Conservation (phyloP, 2,113 vertebrate species). For the Ramphastos sulfuratus region DNA sequence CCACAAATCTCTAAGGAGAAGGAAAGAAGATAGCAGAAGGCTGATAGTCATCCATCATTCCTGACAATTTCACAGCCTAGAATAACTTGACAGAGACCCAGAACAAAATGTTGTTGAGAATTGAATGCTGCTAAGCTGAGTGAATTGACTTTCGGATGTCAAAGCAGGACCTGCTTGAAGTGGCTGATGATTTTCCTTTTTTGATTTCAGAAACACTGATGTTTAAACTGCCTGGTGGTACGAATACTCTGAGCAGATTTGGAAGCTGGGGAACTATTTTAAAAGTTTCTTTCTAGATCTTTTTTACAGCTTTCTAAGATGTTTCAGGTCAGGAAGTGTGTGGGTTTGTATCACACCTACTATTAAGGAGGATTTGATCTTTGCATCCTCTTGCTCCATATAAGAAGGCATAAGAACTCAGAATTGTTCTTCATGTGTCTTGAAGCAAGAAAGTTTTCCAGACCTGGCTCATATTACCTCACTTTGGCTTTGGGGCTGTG, state of each 20-base stretch:
- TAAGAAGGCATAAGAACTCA: background rate
- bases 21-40: conserved; percentile 91
- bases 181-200: conserved; percentile 60
- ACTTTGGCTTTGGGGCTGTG: background rate
- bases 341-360: background rate
- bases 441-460: background rate
- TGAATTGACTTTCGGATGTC: conserved; percentile 88
- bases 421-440: background rate
- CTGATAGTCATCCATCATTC: conserved; percentile 97
- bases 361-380: background rate
- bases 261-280: background rate
- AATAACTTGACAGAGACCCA: conserved; percentile 90
- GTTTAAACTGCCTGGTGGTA: background rate
- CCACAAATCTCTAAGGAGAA: conserved; percentile 87
- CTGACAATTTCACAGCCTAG: conserved; percentile 91
- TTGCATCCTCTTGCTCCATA: background rate
- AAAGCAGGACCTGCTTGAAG: conserved; percentile 76
- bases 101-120: conserved; percentile 78
- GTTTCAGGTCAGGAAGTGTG: background rate
- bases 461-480: background rate
- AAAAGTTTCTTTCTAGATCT: background rate
- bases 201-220: conserved; percentile 36
- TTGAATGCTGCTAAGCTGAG: conserved; percentile 84
- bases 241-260: background rate
- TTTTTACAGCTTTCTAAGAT: background rate